Percentiles rank a stretch among this genome's conserved stretches.
phyloP scores from a whole-genome alignment of 2,888 invertebrate genomes.

The Metallyticus violacea region DNA sequence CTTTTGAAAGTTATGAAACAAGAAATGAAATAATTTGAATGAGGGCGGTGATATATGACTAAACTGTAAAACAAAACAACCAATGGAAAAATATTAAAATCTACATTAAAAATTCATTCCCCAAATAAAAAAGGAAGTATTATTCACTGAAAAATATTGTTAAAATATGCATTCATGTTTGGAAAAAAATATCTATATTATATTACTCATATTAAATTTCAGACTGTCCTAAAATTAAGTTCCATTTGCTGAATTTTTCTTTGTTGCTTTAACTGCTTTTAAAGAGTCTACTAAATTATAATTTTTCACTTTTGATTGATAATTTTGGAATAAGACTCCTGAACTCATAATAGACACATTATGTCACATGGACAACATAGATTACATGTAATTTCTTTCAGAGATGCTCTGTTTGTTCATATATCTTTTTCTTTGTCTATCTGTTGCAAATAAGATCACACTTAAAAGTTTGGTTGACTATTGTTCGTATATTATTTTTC shows the following conservation, averaged over 20 bases:
- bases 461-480: too few species aligned
- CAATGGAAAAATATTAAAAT: neutral
- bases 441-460: too few species aligned
- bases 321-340: too few species aligned
- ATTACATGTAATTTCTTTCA: too few species aligned
- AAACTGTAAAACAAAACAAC: neutral
- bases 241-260: neutral
- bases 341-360: too few species aligned
- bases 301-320: too few species aligned
- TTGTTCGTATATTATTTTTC: too few species aligned
- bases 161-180: neutral
- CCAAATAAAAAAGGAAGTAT: neutral
- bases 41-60: neutral
- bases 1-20: constrained; percentile 27
- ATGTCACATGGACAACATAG: too few species aligned
- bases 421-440: too few species aligned
- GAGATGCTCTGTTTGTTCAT: too few species aligned
- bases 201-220: neutral
- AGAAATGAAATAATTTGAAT: constrained; percentile 22
- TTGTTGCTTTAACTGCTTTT: neutral
- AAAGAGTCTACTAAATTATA: too few species aligned
- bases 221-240: neutral
- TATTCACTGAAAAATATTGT: neutral
- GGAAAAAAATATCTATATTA: neutral
- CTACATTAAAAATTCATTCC: neutral